Evolutionary conservation across 2,113 vertebrate genomes (phyloP), one percentile per base, ranked within the genome.

Genomic region (Ondatra zibethicus): DNA sequence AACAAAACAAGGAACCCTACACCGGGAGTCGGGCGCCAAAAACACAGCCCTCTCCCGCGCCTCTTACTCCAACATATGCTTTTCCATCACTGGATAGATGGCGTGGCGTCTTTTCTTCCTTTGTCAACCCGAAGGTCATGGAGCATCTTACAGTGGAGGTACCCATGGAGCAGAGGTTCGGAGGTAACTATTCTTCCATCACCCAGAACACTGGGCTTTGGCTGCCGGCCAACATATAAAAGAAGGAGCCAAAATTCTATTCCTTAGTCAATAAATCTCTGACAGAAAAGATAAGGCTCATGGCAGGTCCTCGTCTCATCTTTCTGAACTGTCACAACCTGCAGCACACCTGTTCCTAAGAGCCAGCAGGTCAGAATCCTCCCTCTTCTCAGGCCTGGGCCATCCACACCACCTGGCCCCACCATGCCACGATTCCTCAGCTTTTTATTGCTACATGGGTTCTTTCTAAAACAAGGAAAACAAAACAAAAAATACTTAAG

Each of bases 331-430:
- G 47, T 21, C n/a, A 90, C 93, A 96, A 86, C 95, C 94, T 55
- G 94, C 88, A 93, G 89, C 88, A 76, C 95, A 97, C 78, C 91
- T 96, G 95, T 50, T 96, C 84, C 89, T 47, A 70, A 80, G 68
- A 97, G 76, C 58, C 78, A 58, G 61, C 58, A 5, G 25, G 2
- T n/a, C 10, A 36, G 9, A 61, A 7, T 61, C 75, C 81, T 11
- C 76, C 52, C 0, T 47, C 23, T 31, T 52, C 12, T 66, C 66
- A 12, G 90, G 9, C 84, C 72, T 70, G 65, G 36, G 70, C 29
- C 77, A 50, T 42, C 87, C 42, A 8, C 2, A 7, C 87, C 75
- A 72, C 52, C 89, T 78, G 61, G 39, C 4, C 19, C 70, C 33
- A 29, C 50, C 75, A 61, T 70, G 65, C 11, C 29, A 2, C 0